phyloP scores from a whole-genome alignment of 2,113 vertebrate species.

The Channa maculata region DNA sequence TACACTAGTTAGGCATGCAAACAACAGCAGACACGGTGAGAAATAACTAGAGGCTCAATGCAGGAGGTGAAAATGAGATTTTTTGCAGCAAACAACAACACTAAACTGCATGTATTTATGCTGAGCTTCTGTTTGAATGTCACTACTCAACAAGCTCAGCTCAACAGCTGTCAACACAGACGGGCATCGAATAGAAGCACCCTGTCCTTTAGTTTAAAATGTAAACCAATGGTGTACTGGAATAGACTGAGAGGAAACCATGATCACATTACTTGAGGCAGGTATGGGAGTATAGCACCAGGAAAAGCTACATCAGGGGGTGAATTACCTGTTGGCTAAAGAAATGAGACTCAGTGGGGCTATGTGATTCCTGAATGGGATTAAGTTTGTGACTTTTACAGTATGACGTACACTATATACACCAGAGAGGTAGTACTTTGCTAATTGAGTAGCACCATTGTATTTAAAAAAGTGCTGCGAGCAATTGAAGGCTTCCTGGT shows the following conservation, averaged over 20 bases:
- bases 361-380: neutral
- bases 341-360: conserved; percentile 17
- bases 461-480: neutral
- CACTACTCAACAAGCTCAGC: neutral
- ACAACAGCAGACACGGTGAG: conserved; percentile 29
- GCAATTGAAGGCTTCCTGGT: no score
- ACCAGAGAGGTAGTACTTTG: neutral
- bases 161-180: neutral
- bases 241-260: conserved; percentile 7
- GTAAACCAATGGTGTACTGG: neutral
- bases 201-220: neutral
- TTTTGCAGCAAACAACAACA: no score
- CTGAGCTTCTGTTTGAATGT: neutral
- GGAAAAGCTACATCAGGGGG: conserved; percentile 28
- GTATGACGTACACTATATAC: neutral
- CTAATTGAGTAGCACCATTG: neutral
- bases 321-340: conserved; percentile 37
- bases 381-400: conserved; percentile 3
- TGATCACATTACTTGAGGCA: conserved; percentile 33
- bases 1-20: conserved; percentile 32
- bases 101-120: neutral
- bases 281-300: conserved; percentile 9
- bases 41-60: conserved; percentile 27
- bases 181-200: neutral
- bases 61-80: neutral